Conservation (phyloP, 2,888 invertebrate genomes). For the Melanostoma scalare region DNA sequence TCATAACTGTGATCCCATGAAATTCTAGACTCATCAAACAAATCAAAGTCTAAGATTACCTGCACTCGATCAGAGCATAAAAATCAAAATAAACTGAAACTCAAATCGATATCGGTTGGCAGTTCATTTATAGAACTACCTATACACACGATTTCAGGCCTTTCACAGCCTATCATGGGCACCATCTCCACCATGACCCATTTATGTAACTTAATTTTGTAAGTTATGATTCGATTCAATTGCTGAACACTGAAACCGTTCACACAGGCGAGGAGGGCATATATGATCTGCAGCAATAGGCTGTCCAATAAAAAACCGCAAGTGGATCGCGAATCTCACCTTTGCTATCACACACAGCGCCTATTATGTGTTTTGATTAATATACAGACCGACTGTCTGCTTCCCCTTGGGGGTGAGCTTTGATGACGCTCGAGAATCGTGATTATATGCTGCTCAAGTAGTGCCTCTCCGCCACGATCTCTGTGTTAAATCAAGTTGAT, state of each 20-base stretch:
- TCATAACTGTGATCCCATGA: background rate
- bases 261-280: slow-evolving; percentile 19
- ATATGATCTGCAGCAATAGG: slow-evolving; percentile 19
- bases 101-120: background rate
- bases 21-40: no score
- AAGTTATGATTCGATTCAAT: slow-evolving; percentile 60
- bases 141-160: slow-evolving; percentile 12
- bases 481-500: slow-evolving; percentile 33
- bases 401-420: slow-evolving; percentile 1
- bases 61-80: background rate
- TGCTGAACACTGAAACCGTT: slow-evolving; percentile 14
- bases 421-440: slow-evolving; percentile 29
- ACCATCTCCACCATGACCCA: slow-evolving; percentile 62
- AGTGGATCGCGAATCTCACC: slow-evolving; percentile 46
- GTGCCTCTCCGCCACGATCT: slow-evolving; percentile 17
- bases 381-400: slow-evolving; percentile 31
- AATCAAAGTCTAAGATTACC: no score
- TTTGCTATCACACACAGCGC: slow-evolving; percentile 39
- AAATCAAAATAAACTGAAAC: background rate
- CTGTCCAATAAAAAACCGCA: slow-evolving; percentile 41
- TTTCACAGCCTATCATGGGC: slow-evolving; percentile 35
- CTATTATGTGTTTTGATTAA: background rate
- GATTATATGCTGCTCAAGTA: slow-evolving; percentile 40
- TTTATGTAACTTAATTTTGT: slow-evolving; percentile 67
- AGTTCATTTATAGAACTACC: background rate